Conservation (phyloP, 2,113 vertebrate genomes). For the Galbula dea region DNA sequence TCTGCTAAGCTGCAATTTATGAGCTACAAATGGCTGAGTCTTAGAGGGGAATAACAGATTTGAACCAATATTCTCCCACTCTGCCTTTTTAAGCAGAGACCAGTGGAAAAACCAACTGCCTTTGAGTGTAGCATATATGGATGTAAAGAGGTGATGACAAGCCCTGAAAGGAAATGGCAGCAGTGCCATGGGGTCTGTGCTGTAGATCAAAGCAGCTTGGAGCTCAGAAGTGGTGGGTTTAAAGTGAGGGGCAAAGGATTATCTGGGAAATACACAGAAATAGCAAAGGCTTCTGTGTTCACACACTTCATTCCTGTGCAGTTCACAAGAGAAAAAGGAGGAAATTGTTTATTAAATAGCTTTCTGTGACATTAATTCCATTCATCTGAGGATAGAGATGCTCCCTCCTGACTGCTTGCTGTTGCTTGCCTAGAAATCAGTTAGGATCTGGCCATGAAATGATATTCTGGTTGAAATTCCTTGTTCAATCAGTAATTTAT, state of each 20-base stretch:
- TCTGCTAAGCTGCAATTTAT: neutral
- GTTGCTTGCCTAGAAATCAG: neutral
- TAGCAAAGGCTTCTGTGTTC: neutral
- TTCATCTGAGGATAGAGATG: neutral
- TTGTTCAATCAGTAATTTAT: constrained; percentile 30
- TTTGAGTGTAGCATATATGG: neutral
- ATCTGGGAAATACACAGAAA: neutral
- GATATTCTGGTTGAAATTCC: neutral
- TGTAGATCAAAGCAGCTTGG: neutral
- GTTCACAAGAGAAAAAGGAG: neutral
- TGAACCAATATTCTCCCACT: neutral
- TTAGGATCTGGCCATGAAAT: neutral
- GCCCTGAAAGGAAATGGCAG: neutral
- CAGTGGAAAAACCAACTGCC: neutral
- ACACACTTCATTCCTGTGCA: neutral
- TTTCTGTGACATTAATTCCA: neutral
- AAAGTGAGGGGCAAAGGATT: neutral
- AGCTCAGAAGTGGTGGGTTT: neutral
- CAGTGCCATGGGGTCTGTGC: neutral
- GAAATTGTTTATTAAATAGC: constrained; percentile 14
- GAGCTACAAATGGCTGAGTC: constrained; percentile 10
- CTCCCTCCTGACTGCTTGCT: neutral
- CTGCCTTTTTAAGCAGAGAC: neutral
- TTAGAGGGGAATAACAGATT: neutral
- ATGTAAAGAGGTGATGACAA: neutral